Percentiles rank a stretch among this genome's conserved stretches.
phyloP scores from a whole-genome alignment of 2,113 vertebrate species.

The Sebastes fasciatus region DNA sequence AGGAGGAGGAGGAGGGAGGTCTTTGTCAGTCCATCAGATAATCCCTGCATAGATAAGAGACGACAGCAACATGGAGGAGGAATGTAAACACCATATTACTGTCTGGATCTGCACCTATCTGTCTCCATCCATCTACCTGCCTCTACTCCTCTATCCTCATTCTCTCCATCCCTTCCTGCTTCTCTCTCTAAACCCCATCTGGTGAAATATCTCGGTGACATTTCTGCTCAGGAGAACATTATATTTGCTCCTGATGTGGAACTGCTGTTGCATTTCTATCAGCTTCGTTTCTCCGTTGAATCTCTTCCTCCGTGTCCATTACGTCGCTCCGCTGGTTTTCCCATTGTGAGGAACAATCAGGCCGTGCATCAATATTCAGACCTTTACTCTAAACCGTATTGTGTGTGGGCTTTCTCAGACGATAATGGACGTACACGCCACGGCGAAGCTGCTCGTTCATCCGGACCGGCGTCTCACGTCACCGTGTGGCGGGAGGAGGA shows the following conservation, averaged over 20 bases:
- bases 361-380: constrained; percentile 30
- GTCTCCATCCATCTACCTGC: constrained; percentile 40
- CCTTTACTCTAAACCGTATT: constrained; percentile 4
- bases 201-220: neutral
- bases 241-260: constrained; percentile 28
- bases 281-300: constrained; percentile 15
- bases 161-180: neutral
- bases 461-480: neutral
- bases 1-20: neutral
- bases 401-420: neutral
- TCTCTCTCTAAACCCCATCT: neutral
- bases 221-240: constrained; percentile 37
- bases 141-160: constrained; percentile 5
- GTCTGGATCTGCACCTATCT: constrained; percentile 63
- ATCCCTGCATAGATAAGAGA: constrained; percentile 54
- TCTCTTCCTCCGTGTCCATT: constrained; percentile 8
- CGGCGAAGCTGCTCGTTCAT: constrained; percentile 12
- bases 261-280: constrained; percentile 23
- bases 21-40: constrained; percentile 64
- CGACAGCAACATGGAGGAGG: constrained; percentile 50
- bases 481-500: neutral
- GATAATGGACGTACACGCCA: neutral
- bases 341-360: constrained; percentile 6
- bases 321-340: constrained; percentile 1
- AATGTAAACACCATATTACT: constrained; percentile 69